Base-by-base conservation (phyloP, 30 jellyfish, hydroid and myxozoan genomes). In the Aurelia aurita complex sp. Pacific region DNA sequence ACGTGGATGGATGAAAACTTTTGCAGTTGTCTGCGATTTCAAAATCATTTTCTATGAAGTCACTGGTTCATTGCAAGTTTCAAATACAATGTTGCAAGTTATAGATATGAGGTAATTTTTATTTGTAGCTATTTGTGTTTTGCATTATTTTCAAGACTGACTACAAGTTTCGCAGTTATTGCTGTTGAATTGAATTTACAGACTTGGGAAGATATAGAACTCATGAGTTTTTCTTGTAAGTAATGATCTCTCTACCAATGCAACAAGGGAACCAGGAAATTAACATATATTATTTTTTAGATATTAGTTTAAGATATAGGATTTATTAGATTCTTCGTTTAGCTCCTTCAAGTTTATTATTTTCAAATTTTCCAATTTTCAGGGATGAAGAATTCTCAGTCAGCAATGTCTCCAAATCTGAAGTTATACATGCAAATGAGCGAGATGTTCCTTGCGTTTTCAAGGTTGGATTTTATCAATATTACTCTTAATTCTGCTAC, bases 1-100 rank as follows among this genome's bases (percentile, higher is more conserved):
- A 53, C 94, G 97, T n/a, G 98, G 98, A 42, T 92, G 98, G 98
- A 92, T 82, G 90, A 81, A 92, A 32, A 97, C 98, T 8, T 92
- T 81, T 64, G 98, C 96, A n/a, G 96, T 92, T 33, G 98, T 87
- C 17, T 92, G 97, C 73, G 98, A 92, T 74, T 92, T 87, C 88
- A 92, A 92, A 67, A 80, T 92, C 9, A 42, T 92, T 35, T 75
- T 92, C 43, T 92, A 92, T 54, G 98, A 92, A 32, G 79, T 96
- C 38, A 72, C 91, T 18, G 97, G 97, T 9, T 85, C 84, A 1
- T 43, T 86, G 51, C 91, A 78, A 61, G 90, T 92, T 14, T 80
- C 89, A 19, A 92, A 92, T 59, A 88, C 89, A 12, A 82, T 92
- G 85, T 34, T 92, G 14, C 90, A 83, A 68, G 98, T 92, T 15